Conservation (phyloP, 2,113 vertebrate species). For the Indicator maculatus region DNA sequence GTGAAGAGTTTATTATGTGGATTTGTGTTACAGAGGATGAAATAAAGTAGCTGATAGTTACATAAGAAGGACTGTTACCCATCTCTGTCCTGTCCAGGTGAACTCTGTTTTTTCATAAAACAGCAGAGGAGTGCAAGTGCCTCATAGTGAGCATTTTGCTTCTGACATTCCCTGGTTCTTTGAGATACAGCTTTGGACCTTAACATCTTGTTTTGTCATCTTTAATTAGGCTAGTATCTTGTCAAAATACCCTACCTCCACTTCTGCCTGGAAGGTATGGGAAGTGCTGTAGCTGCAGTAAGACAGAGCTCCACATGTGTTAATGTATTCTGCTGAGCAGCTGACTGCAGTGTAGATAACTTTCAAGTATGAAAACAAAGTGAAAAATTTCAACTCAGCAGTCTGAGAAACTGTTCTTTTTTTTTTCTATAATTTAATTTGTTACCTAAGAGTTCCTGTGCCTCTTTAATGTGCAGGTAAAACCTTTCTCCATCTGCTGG, state of each 20-base stretch:
- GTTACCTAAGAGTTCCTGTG: not conserved
- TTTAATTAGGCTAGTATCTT: not conserved
- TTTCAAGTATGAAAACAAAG: not conserved
- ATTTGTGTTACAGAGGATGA: not conserved
- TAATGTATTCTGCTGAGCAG: not conserved
- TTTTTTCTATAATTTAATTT: not conserved
- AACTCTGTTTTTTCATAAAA: not conserved
- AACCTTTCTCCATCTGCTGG: constrained; percentile 31
- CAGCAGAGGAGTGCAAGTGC: not conserved
- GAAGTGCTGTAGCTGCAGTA: not conserved
- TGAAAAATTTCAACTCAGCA: not conserved
- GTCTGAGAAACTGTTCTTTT: not conserved
- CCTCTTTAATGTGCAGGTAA: constrained; percentile 31
- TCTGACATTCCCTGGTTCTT: not conserved
- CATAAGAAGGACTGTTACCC: not conserved
- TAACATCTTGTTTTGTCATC: not conserved
- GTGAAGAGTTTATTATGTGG: not conserved
- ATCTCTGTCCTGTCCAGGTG: not conserved
- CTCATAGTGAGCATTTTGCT: not conserved
- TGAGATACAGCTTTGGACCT: not conserved
- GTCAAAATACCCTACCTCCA: not conserved
- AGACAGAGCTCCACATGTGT: not conserved
- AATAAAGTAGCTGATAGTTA: not conserved
- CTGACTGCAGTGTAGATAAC: not conserved
- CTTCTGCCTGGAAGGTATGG: not conserved